These are phyloP conservation scores for Clarias magur DNA, from an alignment of 2,113 vertebrate genomes.

Conservation along the genomic window DNA sequence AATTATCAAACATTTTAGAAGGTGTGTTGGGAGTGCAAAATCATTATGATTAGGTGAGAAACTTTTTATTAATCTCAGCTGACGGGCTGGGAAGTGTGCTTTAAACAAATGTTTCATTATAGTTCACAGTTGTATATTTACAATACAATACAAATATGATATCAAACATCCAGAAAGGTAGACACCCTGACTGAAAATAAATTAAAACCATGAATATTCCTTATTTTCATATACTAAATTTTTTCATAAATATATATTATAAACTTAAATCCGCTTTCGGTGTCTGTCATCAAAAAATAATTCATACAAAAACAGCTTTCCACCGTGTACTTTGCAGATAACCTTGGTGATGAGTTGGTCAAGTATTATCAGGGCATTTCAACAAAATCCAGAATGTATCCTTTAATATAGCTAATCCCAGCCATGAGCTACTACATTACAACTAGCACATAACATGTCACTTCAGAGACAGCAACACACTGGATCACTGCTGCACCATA, in stretches of 20 bases:
- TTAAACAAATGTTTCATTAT: neutral
- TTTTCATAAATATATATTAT: neutral
- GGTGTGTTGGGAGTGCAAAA: neutral
- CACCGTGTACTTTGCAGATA: neutral
- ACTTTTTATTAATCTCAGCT: neutral
- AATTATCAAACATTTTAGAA: neutral
- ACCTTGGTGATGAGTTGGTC: neutral
- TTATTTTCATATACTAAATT: neutral
- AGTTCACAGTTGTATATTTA: neutral
- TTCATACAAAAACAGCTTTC: neutral
- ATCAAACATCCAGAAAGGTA: neutral
- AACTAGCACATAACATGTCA: neutral
- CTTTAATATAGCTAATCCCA: neutral
- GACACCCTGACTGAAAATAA: neutral
- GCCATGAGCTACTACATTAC: neutral
- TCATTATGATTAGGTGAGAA: neutral
- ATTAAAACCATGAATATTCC: neutral
- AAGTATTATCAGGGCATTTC: neutral
- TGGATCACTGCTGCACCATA: neutral
- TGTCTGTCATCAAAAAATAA: neutral
- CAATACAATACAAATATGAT: neutral
- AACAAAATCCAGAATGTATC: neutral
- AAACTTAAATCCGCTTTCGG: neutral
- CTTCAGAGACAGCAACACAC: neutral
- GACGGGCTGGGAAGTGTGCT: neutral